Conservation (phyloP, 2,888 invertebrate species). For the Diachrysia chrysitis region DNA sequence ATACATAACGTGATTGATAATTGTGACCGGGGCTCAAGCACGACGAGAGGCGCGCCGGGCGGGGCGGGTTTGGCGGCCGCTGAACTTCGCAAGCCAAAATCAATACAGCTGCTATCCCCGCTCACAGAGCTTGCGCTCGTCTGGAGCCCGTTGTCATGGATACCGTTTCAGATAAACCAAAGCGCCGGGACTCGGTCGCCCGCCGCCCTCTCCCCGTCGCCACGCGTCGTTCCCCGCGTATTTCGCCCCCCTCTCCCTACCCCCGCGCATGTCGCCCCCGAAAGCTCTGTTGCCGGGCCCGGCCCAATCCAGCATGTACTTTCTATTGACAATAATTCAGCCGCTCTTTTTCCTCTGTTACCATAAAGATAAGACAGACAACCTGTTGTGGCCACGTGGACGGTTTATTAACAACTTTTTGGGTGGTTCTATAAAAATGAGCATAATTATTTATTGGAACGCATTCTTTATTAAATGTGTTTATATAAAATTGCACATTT, state of each 20-base stretch:
- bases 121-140: conserved; percentile 74
- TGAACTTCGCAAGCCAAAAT: conserved; percentile 86
- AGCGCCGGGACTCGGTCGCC: conserved; percentile 58
- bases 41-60: conserved; percentile 66
- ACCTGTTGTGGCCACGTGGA: conserved; percentile 72
- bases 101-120: conserved; percentile 90
- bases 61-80: conserved; percentile 76
- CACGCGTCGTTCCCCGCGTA: conserved; percentile 31
- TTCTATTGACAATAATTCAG: conserved; percentile 51
- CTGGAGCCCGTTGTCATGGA: conserved; percentile 84
- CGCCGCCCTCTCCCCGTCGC: conserved; percentile 41
- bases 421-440: too few relatives aligned
- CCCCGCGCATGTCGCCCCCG: conserved; percentile 37
- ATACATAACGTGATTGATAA: conserved; percentile 31
- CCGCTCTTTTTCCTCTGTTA: conserved; percentile 57
- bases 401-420: not conserved
- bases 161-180: conserved; percentile 77
- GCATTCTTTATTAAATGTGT: too few relatives aligned
- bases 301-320: conserved; percentile 39
- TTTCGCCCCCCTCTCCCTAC: too few relatives aligned
- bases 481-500: too few relatives aligned
- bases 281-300: conserved; percentile 48
- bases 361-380: conserved; percentile 57
- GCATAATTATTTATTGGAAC: too few relatives aligned
- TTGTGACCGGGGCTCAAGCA: conserved; percentile 57